phyloP scores from a whole-genome alignment of 2,113 vertebrate genomes.

The Pollimyrus isidori region DNA sequence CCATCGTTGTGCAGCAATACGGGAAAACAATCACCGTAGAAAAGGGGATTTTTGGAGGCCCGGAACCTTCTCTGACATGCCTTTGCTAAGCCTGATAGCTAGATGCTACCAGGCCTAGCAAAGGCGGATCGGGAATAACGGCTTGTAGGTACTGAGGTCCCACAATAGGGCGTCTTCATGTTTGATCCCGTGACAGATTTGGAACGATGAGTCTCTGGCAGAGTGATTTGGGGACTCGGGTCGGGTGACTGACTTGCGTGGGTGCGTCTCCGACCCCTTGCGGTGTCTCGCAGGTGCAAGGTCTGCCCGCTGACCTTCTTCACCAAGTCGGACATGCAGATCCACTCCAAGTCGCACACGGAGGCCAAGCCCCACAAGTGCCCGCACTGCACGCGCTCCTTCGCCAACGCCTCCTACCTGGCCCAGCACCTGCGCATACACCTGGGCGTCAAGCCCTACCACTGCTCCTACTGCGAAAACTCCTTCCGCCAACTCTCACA shows the following conservation, averaged over 20 bases:
- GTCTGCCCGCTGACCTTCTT: constrained; percentile 97
- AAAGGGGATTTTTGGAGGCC: not conserved
- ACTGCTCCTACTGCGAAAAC: constrained; percentile 97
- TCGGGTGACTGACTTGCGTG: not conserved
- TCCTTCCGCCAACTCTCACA: constrained; percentile 93
- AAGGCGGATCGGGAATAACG: no score
- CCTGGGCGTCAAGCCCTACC: constrained; percentile 95
- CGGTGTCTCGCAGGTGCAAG: constrained; percentile 72
- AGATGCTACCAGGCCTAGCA: no score
- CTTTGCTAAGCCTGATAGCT: not conserved
- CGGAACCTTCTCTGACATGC: not conserved
- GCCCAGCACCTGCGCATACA: constrained; percentile 97
- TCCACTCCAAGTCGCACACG: constrained; percentile 97
- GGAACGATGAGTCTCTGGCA: not conserved
- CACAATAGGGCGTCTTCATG: not conserved
- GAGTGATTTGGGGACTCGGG: not conserved
- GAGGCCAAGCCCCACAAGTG: constrained; percentile 99
- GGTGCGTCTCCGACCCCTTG: not conserved
- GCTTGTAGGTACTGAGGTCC: not conserved
- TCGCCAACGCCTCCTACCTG: constrained; percentile 96
- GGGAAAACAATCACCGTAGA: not conserved
- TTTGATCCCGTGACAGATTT: not conserved
- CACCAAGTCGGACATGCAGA: constrained; percentile 99
- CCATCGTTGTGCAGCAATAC: not conserved
- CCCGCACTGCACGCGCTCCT: constrained; percentile 97